Evolutionary conservation across 2,113 vertebrate species (phyloP).

Genomic region (Psammodynastes pulverulentus): DNA sequence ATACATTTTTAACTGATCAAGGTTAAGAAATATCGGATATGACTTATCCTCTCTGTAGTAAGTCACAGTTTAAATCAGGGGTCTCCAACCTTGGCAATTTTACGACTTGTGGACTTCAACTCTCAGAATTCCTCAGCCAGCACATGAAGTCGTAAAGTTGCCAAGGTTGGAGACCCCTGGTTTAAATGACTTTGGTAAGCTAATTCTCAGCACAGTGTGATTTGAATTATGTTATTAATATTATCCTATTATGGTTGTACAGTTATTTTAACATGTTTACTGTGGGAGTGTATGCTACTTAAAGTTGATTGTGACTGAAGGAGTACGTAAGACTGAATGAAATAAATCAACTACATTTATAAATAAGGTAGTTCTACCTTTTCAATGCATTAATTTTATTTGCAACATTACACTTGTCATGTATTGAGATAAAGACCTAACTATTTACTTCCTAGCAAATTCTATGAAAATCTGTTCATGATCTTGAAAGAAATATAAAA

Average conservation of each 20-base stretch:
- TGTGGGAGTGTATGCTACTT: background rate
- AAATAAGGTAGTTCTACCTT: conserved; percentile 1
- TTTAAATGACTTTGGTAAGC: background rate
- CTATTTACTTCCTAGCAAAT: background rate
- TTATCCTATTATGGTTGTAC: background rate
- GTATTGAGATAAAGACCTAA: fast-evolving
- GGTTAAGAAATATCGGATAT: background rate
- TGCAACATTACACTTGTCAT: background rate
- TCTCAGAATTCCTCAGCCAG: too few species aligned
- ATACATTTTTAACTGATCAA: background rate
- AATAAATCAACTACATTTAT: conserved; percentile 10
- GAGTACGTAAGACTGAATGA: background rate
- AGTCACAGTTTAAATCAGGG: background rate
- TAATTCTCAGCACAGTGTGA: background rate
- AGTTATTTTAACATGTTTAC: background rate
- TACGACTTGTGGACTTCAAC: too few species aligned
- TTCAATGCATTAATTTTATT: background rate
- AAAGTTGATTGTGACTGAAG: background rate
- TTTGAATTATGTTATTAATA: background rate
- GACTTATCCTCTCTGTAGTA: background rate
- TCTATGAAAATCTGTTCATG: background rate
- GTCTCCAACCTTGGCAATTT: too few species aligned
- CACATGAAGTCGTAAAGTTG: too few species aligned
- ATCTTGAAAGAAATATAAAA: background rate
- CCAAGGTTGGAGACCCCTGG: too few species aligned